phyloP scores from a whole-genome alignment of 2,888 invertebrate species.

The Patella caerulea region DNA sequence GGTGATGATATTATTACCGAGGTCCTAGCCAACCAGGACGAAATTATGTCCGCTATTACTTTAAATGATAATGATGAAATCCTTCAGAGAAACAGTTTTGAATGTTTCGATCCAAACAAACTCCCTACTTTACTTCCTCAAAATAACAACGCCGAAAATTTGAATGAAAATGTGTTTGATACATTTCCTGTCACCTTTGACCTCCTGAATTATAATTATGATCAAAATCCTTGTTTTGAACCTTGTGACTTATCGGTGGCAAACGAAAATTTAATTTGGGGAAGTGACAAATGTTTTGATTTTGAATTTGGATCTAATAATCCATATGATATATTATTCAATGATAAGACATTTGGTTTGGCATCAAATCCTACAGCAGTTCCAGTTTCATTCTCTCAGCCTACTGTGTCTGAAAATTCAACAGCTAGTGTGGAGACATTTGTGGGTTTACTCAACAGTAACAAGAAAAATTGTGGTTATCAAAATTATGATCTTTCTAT shows the following conservation, averaged over 20 bases:
- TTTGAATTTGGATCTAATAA: not conserved
- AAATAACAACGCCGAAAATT: not conserved
- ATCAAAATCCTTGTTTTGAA: not conserved
- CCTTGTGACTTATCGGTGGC: not conserved
- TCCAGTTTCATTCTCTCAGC: not conserved
- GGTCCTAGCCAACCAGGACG: not conserved
- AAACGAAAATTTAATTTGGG: not conserved
- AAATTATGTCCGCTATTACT: not conserved
- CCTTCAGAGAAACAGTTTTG: not conserved
- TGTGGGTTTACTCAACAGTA: no score
- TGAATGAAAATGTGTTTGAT: not conserved
- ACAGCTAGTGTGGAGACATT: no score
- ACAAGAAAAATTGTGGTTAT: no score
- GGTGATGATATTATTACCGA: not conserved
- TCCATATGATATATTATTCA: not conserved
- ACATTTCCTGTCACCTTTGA: not conserved
- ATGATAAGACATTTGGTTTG: not conserved
- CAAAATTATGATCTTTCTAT: no score
- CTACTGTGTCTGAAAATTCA: no score
- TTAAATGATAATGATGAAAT: not conserved
- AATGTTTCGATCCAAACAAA: not conserved
- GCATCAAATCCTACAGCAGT: slow-evolving; percentile 1
- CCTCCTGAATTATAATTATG: not conserved
- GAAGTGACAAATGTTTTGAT: not conserved
- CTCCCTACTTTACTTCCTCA: not conserved